A percentile compares a stretch with the other conserved stretches of the same genome.
Evolutionary conservation across 1,140 invertebrate species (phyloP).

Genomic region (Trichoplusia ni): DNA sequence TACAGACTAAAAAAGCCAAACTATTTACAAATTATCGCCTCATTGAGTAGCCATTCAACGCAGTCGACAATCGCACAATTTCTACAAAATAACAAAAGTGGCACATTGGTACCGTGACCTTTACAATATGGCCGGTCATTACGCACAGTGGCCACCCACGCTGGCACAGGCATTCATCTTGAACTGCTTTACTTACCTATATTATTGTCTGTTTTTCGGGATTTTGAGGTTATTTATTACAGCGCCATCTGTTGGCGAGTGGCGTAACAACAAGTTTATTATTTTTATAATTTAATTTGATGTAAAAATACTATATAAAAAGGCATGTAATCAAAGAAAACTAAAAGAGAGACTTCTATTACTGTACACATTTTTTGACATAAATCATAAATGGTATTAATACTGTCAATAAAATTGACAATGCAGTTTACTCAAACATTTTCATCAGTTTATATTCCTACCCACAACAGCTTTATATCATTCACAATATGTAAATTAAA

Average conservation of each 20-base stretch:
- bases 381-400: too few species aligned
- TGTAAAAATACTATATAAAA: background rate
- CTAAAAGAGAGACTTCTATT: too few species aligned
- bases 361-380: too few species aligned
- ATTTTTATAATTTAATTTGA: background rate
- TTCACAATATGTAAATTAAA: too few species aligned
- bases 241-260: constrained; percentile 12
- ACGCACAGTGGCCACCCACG: constrained; percentile 18
- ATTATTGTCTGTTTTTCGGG: background rate
- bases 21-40: background rate
- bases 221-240: background rate
- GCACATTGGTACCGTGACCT: constrained; percentile 11
- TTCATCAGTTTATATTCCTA: too few species aligned
- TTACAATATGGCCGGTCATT: constrained; percentile 11
- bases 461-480: too few species aligned
- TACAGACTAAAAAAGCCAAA: too few species aligned
- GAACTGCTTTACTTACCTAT: background rate
- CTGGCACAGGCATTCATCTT: constrained; percentile 17
- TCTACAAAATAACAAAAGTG: constrained; percentile 1
- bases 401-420: too few species aligned
- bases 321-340: too few species aligned
- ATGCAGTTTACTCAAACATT: too few species aligned
- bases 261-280: background rate
- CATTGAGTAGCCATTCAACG: background rate
- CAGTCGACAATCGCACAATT: constrained; percentile 1